Conservation (phyloP, 2,888 invertebrate species). For the Notocelia uddmanniana region DNA sequence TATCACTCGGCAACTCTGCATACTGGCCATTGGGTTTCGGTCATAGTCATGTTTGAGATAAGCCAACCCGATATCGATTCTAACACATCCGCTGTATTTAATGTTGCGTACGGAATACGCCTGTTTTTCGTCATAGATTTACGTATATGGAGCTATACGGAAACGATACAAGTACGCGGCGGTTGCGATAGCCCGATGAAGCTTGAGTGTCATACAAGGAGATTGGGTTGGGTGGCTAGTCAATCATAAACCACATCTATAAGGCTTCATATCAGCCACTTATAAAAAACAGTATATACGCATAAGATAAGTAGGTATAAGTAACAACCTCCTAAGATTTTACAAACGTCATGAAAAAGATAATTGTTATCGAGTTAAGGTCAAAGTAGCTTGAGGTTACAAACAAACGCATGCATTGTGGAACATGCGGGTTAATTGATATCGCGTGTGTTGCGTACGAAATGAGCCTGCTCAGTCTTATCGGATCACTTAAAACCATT, state of each 20-base stretch:
- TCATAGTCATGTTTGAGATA: slow-evolving; percentile 50
- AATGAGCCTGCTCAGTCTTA: slow-evolving; percentile 57
- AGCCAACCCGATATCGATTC: slow-evolving; percentile 51
- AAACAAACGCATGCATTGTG: slow-evolving; percentile 67
- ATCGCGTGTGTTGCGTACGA: slow-evolving; percentile 62
- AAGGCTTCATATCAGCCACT: slow-evolving; percentile 24
- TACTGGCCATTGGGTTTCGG: slow-evolving; percentile 9
- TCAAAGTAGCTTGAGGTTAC: slow-evolving; percentile 57
- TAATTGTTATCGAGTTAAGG: slow-evolving; percentile 52
- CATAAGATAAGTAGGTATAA: neutral
- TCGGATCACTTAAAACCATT: slow-evolving; percentile 56
- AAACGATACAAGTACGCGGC: slow-evolving; percentile 50
- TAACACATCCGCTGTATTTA: slow-evolving; percentile 52
- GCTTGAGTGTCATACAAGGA: slow-evolving; percentile 48
- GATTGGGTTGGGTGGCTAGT: slow-evolving; percentile 27
- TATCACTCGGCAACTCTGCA: slow-evolving; percentile 28
- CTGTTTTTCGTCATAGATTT: slow-evolving; percentile 36
- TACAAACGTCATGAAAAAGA: slow-evolving; percentile 22
- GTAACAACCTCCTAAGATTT: neutral
- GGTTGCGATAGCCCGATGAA: slow-evolving; percentile 51
- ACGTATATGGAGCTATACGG: slow-evolving; percentile 35
- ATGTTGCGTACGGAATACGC: slow-evolving; percentile 24
- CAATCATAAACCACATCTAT: slow-evolving; percentile 36
- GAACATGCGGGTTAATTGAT: slow-evolving; percentile 72
- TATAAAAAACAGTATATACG: neutral